Conservation (phyloP, 2,797 vertebrate species). For the Tangara arthus region DNA sequence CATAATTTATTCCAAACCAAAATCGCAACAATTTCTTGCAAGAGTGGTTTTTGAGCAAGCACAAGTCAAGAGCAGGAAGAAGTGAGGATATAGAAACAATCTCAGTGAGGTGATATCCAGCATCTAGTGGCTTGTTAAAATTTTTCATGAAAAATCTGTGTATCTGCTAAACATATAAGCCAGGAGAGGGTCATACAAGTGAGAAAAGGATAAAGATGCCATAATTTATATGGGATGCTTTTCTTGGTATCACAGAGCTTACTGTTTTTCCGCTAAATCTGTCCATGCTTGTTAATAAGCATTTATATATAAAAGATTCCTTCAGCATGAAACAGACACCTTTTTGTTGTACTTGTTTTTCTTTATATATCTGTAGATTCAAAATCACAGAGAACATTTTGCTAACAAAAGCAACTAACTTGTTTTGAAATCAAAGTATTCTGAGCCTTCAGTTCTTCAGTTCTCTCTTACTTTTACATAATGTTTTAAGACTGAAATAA, state of each 20-base stretch:
- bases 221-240: neutral
- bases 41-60: neutral
- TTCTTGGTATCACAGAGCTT: neutral
- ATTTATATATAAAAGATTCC: neutral
- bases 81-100: neutral
- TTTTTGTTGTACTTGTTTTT: neutral
- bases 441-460: neutral
- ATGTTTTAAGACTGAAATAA: neutral
- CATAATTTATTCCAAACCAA: neutral
- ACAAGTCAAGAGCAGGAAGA: neutral
- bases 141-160: neutral
- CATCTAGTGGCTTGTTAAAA: neutral
- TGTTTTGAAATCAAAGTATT: neutral
- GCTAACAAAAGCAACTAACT: neutral
- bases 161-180: neutral
- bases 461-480: neutral
- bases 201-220: neutral
- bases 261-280: neutral
- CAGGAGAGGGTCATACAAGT: neutral
- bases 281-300: neutral
- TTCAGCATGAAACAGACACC: neutral
- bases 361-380: neutral
- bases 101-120: neutral
- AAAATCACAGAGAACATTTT: neutral
- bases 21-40: neutral